phyloP scores from a whole-genome alignment of 2,888 invertebrate genomes.

The Hypena proboscidalis region DNA sequence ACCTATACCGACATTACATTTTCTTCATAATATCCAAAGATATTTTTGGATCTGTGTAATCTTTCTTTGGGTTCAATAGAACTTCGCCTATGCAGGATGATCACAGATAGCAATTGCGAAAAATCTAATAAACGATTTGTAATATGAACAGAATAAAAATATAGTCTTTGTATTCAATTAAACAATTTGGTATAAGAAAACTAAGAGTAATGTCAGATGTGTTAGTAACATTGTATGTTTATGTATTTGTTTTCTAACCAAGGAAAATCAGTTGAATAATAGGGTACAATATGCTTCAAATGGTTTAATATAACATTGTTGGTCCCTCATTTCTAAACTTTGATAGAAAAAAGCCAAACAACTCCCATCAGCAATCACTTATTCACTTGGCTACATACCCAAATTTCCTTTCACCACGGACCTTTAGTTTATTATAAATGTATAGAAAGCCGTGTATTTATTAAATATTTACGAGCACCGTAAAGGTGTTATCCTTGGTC shows the following conservation, averaged over 20 bases:
- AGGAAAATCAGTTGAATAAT: constrained; percentile 3
- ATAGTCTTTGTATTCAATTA: no score
- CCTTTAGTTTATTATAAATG: constrained; percentile 32
- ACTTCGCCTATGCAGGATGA: no score
- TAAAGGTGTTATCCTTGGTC: constrained; percentile 39
- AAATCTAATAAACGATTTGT: no score
- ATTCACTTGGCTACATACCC: constrained; percentile 31
- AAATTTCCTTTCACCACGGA: constrained; percentile 12
- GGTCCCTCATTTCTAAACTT: constrained; percentile 4
- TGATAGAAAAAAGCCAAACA: constrained; percentile 13
- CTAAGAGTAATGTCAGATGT: no score
- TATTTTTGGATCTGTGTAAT: no score
- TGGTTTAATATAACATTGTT: background rate
- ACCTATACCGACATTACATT: no score
- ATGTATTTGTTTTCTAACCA: constrained; percentile 6
- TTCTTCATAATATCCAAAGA: no score
- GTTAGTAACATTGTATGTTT: constrained; percentile 4
- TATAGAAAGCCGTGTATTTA: constrained; percentile 33
- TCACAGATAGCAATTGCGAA: no score
- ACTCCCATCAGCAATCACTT: constrained; percentile 30
- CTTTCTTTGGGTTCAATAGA: no score
- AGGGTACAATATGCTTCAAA: no score
- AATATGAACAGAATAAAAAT: no score
- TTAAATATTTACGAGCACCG: constrained; percentile 42
- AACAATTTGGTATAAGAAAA: no score